Evolutionary conservation across 2,888 invertebrate species (phyloP).

Genomic region (Didymodactylos carnosus): DNA sequence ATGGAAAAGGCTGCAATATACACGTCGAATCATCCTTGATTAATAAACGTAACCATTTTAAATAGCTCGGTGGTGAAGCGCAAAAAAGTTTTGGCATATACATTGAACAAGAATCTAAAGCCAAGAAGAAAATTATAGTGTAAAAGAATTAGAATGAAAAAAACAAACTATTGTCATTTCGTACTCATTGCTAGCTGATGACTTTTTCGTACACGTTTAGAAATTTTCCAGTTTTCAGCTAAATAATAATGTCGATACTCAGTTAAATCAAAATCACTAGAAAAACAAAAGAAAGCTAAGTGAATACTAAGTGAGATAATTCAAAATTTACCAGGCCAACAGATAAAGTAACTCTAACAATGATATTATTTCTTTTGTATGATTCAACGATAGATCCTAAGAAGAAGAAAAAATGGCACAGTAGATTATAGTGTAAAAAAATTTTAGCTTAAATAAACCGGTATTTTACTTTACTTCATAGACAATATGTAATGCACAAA

Average conservation of each 20-base stretch:
- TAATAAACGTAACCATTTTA: not conserved
- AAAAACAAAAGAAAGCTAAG: too few species aligned
- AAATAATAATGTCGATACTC: not conserved
- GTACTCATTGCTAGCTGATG: not conserved
- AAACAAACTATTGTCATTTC: too few species aligned
- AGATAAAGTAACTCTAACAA: not conserved
- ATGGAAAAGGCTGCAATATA: slow-evolving; percentile 3
- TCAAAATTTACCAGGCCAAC: not conserved
- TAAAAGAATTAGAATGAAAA: too few species aligned
- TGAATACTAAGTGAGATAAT: not conserved
- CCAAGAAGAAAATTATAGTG: too few species aligned
- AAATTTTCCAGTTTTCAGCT: not conserved
- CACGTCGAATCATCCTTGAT: not conserved
- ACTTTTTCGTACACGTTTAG: not conserved
- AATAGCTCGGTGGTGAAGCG: not conserved
- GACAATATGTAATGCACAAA: slow-evolving; percentile 1
- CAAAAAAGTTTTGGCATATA: not conserved
- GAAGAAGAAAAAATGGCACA: too few species aligned
- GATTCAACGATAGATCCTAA: not conserved
- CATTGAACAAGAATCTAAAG: not conserved
- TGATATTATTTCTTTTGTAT: not conserved
- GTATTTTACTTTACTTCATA: not conserved
- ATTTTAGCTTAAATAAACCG: not conserved
- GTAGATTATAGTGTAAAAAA: too few species aligned
- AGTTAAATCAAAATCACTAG: not conserved